These are phyloP conservation scores for Anguilla marmorata DNA, from an alignment of 2,797 vertebrate genomes.

Conservation along the genomic window DNA sequence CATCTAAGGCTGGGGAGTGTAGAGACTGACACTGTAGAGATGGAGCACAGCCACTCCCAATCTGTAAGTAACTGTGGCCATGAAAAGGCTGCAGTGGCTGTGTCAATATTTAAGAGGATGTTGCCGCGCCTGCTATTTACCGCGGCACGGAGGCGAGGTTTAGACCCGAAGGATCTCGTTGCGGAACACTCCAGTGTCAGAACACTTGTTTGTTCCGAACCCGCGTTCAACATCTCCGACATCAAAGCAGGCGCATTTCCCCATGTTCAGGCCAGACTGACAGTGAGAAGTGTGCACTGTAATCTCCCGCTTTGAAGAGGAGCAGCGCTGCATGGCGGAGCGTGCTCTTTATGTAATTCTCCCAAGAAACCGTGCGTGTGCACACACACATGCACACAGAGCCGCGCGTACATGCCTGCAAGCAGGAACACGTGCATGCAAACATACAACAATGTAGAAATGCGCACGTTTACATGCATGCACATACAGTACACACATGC, in stretches of 20 bases:
- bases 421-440: slow-evolving; percentile 43
- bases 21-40: neutral
- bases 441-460: neutral
- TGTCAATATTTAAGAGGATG: neutral
- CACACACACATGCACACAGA: neutral
- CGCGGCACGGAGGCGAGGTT: neutral
- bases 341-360: neutral
- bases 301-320: neutral
- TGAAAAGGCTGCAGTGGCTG: neutral
- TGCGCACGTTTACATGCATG: slow-evolving; percentile 48
- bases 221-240: neutral
- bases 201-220: neutral
- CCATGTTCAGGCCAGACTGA: neutral
- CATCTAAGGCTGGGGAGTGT: neutral
- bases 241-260: neutral
- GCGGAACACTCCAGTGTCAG: neutral
- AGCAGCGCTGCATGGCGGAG: neutral
- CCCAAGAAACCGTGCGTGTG: neutral
- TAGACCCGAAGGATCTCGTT: neutral
- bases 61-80: neutral
- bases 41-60: neutral
- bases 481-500: neutral
- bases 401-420: slow-evolving; percentile 48
- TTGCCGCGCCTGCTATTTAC: neutral
- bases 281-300: neutral